Conservation (phyloP, 2,113 vertebrate species). For the Sapayoa aenigma region DNA sequence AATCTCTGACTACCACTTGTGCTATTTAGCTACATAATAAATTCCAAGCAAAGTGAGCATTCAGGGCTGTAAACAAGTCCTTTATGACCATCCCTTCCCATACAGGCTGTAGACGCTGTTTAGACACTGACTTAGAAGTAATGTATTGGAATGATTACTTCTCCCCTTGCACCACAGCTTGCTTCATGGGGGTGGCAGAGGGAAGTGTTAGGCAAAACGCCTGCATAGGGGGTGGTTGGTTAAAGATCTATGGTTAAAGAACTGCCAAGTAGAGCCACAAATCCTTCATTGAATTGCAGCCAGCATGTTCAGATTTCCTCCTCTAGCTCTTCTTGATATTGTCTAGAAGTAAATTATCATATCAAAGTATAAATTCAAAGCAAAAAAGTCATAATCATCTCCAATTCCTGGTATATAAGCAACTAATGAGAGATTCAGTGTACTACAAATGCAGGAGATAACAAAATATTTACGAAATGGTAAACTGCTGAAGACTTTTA, state of each 20-base stretch:
- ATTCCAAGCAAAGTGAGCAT: conserved; percentile 9
- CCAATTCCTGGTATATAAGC: background rate
- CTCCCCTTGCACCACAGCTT: background rate
- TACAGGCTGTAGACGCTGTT: background rate
- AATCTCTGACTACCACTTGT: background rate
- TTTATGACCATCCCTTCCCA: background rate
- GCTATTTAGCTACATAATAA: conserved; percentile 38
- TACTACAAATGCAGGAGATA: background rate
- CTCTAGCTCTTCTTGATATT: conserved; percentile 1
- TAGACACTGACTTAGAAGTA: background rate
- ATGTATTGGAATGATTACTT: background rate
- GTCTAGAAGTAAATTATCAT: conserved; percentile 57
- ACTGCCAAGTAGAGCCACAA: background rate
- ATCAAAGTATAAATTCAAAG: conserved; percentile 46
- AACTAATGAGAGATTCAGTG: conserved; percentile 8
- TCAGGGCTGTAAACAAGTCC: conserved; percentile 7
- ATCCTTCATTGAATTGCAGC: conserved; percentile 17
- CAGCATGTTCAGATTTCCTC: background rate
- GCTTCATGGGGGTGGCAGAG: background rate
- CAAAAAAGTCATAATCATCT: background rate
- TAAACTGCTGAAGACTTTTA: background rate
- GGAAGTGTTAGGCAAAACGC: background rate
- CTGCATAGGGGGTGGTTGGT: no score
- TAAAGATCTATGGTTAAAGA: background rate
- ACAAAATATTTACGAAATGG: conserved; percentile 25